Base-by-base conservation (phyloP, 2,113 vertebrate genomes). In the Eclectus roratus region DNA sequence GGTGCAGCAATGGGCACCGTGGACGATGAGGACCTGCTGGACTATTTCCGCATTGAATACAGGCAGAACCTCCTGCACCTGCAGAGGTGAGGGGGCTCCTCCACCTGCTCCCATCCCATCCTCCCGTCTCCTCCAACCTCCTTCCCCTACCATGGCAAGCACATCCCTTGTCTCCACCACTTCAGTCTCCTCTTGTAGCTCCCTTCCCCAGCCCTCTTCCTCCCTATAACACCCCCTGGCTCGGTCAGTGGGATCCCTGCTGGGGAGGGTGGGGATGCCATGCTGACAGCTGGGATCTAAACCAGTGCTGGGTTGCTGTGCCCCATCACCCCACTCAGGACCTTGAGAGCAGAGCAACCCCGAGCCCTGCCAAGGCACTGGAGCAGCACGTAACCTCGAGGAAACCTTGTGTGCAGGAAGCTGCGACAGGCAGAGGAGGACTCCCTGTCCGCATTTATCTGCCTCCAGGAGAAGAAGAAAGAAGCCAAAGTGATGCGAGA, bases 401-500 rank as follows among this genome's bases (percentile, higher is more conserved):
- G 14, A 6, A 83, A 24, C 23, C n/a, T 70, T 25, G 10, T 17
- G 5, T 37, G n/a, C 93, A 98, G 98, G 91, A 97, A 96, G 47
- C 95, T 97, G 58, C 68, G 33, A 11, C 70, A 18, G 3, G 29
- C 21, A 0, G 95, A 97, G 27, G 94, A 97, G 29, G 95, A 97
- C 47, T 71, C 84, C 20, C 80, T 71, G 0, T 96, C 97, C 21
- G 95, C 96, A 0, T 96, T 96, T 5, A 74, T 98, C 49, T 80
- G 39, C 16, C 84, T 98, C 2, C 95, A 98, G 82, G 96, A 97
- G 80, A 98, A 98, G 94, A 98, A 89, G 58, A 96, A 97, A 39
- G 96, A 98, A 46, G 83, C 52, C 19, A 58, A 37, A 12, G 6
- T 61, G 82, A 80, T 98, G 89, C 95, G 97, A 27, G 91, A 91